Percentiles rank a stretch among this genome's conserved stretches.
Conservation (phyloP, 2,113 vertebrate species). For the Conger conger region DNA sequence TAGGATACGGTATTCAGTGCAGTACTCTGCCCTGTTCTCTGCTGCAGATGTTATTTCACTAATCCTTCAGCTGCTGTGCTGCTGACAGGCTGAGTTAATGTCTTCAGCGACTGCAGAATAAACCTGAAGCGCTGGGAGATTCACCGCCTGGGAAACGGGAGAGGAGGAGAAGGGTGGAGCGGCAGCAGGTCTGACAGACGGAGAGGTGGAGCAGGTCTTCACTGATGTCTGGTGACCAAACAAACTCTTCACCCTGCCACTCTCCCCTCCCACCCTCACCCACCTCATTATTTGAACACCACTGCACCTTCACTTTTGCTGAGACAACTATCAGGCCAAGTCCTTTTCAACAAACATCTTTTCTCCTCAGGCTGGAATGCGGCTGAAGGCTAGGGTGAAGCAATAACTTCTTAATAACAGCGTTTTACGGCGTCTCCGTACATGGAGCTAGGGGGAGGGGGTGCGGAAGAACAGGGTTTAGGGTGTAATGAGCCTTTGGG, state of each 20-base stretch:
- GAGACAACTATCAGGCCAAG: neutral
- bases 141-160: neutral
- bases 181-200: neutral
- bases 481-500: constrained; percentile 34
- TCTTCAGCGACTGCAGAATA: neutral
- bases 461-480: constrained; percentile 31
- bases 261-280: neutral
- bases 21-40: neutral
- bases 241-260: neutral
- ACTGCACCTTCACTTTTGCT: neutral
- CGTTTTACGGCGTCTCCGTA: constrained; percentile 41
- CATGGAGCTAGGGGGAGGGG: constrained; percentile 1
- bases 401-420: constrained; percentile 35
- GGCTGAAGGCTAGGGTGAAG: constrained; percentile 26
- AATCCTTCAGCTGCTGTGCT: neutral
- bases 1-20: neutral
- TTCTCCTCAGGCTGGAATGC: constrained; percentile 12
- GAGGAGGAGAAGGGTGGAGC: neutral
- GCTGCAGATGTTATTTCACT: neutral
- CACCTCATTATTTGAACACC: neutral
- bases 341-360: neutral
- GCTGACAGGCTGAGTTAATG: neutral
- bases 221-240: neutral
- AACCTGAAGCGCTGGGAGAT: neutral
- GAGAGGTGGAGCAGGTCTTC: neutral